Base-by-base conservation (phyloP, 2,113 vertebrate species). In the Chloebia gouldiae region DNA sequence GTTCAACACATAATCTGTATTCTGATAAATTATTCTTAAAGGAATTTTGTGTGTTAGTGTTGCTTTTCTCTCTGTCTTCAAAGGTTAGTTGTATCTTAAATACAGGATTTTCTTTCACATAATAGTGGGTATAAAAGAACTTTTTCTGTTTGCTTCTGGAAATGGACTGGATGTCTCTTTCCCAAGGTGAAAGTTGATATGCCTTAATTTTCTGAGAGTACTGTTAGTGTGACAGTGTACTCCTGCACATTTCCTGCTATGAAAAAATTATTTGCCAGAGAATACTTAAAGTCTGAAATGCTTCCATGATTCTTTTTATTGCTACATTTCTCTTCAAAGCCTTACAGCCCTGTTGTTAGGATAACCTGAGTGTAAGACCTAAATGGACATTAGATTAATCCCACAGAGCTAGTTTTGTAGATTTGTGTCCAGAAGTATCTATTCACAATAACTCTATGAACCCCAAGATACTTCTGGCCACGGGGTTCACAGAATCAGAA, bases 271-370 rank as follows among this genome's bases (percentile, higher is more conserved):
- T 85, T 69, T 49, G 24, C n/a, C 39, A 86, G 71, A 40, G 13
- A 47, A 21, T 82, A 83, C 86, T 72, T 76, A 60, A 69, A 80
- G 70, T 49, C 31, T 82, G 68, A 79, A 76, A 72, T 24, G 18
- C n/a, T 85, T 77, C 37, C 6, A 7, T 88, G 47, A 42, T 35
- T 71, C 17, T 49, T 85, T 31, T 44, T 42, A 16, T n/a, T 64
- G 3, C 33, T 65, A 9, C 16, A 12, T 66, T 76, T 56, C 21
- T 69, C 16, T 66, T 85, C 11, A 37, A 70, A 79, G 61, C 27
- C 40, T 17, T 45, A 33, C 3, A 47, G 45, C n/a, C 4, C 1
- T 0, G 0, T 11, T 49, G 17, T 54, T 80, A n/a, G 19, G 22
- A 40, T 68, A 35, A 79, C 31, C 25, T 18, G 2, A 31, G 16